These are phyloP conservation scores for Eulacestoma nigropectus DNA, from an alignment of 2,113 vertebrate genomes.

Conservation along the genomic window DNA sequence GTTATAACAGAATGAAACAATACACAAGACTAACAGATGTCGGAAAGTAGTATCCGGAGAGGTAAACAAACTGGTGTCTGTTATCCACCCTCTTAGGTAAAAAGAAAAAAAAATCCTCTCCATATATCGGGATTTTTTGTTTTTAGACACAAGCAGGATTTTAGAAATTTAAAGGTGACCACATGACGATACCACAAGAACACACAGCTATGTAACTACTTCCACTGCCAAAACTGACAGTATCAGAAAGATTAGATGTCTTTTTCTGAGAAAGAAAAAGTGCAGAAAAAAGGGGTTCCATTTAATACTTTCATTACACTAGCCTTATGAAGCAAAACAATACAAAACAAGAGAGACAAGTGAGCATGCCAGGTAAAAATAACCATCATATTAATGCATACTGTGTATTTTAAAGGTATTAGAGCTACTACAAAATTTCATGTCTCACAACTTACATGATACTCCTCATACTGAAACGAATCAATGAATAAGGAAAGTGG, in stretches of 20 bases:
- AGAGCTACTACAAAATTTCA: neutral
- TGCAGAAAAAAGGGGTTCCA: neutral
- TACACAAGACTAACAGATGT: neutral
- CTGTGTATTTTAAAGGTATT: neutral
- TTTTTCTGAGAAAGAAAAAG: neutral
- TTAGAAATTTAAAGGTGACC: neutral
- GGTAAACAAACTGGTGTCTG: neutral
- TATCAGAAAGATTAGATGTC: neutral
- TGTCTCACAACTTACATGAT: conserved; percentile 10
- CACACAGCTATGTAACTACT: neutral
- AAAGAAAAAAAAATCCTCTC: neutral
- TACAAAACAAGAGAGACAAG: neutral
- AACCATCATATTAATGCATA: neutral
- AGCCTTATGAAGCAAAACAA: neutral
- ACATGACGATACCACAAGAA: neutral
- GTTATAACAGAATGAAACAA: neutral
- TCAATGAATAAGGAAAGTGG: neutral
- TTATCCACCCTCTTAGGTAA: neutral
- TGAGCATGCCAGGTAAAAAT: conserved; percentile 7
- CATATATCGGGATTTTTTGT: neutral
- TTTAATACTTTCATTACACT: conserved; percentile 11
- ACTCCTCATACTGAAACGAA: conserved; percentile 35
- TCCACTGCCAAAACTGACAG: neutral
- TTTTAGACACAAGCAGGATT: neutral
- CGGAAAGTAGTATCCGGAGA: neutral